A percentile compares a stretch with the other conserved stretches of the same genome.
phyloP scores from a whole-genome alignment of 2,113 vertebrate species.

The Aptenodytes forsteri region DNA sequence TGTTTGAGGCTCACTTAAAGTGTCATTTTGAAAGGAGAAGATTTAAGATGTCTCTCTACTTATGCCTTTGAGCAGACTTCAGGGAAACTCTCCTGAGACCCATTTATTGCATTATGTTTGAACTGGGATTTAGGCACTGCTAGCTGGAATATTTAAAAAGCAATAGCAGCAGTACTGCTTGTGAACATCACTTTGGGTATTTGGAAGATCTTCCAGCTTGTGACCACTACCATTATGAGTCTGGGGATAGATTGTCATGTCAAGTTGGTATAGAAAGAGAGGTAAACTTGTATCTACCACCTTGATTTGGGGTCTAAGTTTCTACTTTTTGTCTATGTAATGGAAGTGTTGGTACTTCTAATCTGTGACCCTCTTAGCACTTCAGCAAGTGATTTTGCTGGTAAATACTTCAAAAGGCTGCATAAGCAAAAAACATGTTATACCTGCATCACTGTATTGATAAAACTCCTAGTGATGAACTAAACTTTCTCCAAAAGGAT shows the following conservation, averaged over 20 bases:
- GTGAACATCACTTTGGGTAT: background rate
- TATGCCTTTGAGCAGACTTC: background rate
- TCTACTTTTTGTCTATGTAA: background rate
- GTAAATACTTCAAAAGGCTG: background rate
- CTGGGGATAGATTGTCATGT: background rate
- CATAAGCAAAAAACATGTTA: background rate
- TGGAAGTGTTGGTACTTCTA: background rate
- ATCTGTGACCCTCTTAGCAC: background rate
- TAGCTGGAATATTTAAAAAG: background rate
- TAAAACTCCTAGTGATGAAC: background rate
- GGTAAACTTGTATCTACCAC: background rate
- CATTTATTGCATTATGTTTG: background rate
- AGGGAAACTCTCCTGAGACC: background rate
- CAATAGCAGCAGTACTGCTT: background rate
- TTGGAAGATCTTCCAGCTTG: background rate
- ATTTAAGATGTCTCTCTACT: background rate
- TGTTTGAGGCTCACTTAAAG: background rate
- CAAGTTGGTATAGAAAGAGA: background rate
- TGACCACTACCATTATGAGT: background rate
- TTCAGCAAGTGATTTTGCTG: background rate
- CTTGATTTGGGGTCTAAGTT: background rate
- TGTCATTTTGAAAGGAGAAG: background rate
- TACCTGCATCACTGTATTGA: background rate
- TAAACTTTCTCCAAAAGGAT: background rate
- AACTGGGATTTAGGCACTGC: background rate